Evolutionary conservation across 2,888 invertebrate species (phyloP).

Genomic region (Heteromyza rotundicornis): DNA sequence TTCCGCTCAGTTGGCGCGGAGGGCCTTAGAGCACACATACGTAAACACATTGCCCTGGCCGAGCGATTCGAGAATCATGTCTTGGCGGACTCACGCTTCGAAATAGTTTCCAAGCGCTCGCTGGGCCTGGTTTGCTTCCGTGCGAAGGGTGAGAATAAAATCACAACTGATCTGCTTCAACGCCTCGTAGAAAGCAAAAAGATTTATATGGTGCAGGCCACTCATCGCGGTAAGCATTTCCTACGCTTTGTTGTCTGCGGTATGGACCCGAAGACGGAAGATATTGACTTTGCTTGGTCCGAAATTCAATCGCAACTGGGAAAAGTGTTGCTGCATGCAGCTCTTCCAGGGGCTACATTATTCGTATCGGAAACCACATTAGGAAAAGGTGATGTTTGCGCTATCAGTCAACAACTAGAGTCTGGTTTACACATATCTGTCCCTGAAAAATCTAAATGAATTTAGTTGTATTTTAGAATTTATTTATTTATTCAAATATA

Average conservation of each 20-base stretch:
- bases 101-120: conserved; percentile 74
- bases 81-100: conserved; percentile 75
- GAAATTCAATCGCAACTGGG: conserved; percentile 71
- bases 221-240: conserved; percentile 71
- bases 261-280: conserved; percentile 70
- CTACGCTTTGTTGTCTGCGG: conserved; percentile 86
- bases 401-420: conserved; percentile 40
- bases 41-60: conserved; percentile 78
- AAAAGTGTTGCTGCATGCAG: conserved; percentile 40
- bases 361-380: conserved; percentile 16
- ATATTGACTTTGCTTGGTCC: conserved; percentile 76
- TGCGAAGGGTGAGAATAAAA: conserved; percentile 74
- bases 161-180: conserved; percentile 75
- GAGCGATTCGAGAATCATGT: conserved; percentile 78
- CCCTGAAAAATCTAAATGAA: conserved; percentile 40
- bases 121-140: conserved; percentile 92
- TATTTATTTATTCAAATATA: neutral
- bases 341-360: neutral
- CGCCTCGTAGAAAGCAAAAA: conserved; percentile 76
- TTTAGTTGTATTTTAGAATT: conserved; percentile 2
- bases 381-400: conserved; percentile 33
- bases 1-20: conserved; percentile 81
- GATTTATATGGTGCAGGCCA: conserved; percentile 83
- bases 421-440: conserved; percentile 32
- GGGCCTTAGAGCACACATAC: conserved; percentile 78